phyloP scores from a whole-genome alignment of 2,888 invertebrate species.

The Cheilosia grossa region DNA sequence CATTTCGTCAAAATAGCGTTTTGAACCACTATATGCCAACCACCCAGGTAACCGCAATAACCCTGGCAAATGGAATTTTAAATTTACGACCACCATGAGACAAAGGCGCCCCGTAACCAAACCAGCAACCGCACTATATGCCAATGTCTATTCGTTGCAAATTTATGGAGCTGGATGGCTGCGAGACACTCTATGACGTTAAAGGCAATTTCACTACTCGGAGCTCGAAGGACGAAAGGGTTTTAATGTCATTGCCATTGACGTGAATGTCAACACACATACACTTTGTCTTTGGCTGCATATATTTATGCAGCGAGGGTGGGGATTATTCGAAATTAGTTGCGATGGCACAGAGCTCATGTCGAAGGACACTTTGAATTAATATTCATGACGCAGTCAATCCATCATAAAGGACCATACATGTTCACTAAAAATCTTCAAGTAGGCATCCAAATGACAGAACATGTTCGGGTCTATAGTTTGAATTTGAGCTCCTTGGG shows the following conservation, averaged over 20 bases:
- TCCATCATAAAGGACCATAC: conserved; percentile 5
- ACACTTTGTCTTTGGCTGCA: neutral
- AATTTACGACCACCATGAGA: conserved; percentile 72
- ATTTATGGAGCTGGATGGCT: conserved; percentile 20
- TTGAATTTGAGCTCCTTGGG: conserved; percentile 7
- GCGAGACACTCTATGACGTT: conserved; percentile 10
- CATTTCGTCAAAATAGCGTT: conserved; percentile 67
- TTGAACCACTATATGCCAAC: conserved; percentile 38
- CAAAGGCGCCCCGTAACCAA: conserved; percentile 11
- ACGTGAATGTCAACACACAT: conserved; percentile 6
- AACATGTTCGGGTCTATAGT: neutral
- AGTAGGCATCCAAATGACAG: conserved; percentile 1
- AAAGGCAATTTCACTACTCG: conserved; percentile 44
- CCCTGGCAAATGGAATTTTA: conserved; percentile 74
- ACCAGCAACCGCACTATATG: conserved; percentile 3
- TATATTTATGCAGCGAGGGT: neutral
- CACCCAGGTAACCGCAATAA: conserved; percentile 70
- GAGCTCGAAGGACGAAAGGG: conserved; percentile 39
- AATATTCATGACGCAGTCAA: conserved; percentile 3
- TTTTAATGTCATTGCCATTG: conserved; percentile 42
- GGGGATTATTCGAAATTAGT: conserved; percentile 8
- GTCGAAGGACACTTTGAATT: conserved; percentile 3
- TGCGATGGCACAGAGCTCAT: neutral
- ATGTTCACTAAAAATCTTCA: neutral
- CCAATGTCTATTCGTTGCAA: conserved; percentile 39